A percentile compares a stretch with the other conserved stretches of the same genome.
Conservation (phyloP, 2,113 vertebrate species). For the Theropithecus gelada region DNA sequence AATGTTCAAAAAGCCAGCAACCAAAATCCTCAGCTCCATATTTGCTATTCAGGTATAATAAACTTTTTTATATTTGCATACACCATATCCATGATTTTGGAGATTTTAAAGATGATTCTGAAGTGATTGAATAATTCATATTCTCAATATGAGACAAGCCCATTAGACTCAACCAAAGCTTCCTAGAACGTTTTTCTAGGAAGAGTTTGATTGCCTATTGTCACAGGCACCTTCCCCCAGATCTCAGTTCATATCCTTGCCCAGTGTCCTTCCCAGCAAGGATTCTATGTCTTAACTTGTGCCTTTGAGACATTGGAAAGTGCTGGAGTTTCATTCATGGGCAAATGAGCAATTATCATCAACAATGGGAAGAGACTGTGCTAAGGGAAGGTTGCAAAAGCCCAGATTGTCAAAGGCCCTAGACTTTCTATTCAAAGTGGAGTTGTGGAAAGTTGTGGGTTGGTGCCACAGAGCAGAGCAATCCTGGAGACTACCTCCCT, state of each 20-base stretch:
- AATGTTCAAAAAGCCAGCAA: neutral
- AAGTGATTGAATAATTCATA: neutral
- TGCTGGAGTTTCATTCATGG: constrained; percentile 15
- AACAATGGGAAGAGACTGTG: neutral
- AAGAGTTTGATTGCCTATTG: neutral
- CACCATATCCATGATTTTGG: neutral
- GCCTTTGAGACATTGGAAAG: neutral
- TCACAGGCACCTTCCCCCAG: neutral
- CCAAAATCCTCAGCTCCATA: neutral
- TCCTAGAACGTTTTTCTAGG: neutral
- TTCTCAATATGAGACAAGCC: neutral
- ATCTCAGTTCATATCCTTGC: neutral
- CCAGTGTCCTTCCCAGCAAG: neutral
- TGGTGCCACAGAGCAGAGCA: constrained; percentile 9
- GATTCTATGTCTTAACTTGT: neutral
- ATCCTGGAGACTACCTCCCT: neutral
- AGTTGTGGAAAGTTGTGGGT: neutral
- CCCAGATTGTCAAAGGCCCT: neutral
- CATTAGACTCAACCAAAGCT: neutral
- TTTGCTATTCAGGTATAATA: neutral
- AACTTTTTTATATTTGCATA: neutral
- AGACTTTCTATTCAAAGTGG: constrained; percentile 27
- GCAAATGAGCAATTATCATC: constrained; percentile 26
- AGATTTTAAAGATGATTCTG: neutral
- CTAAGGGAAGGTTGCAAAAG: neutral